Base-by-base conservation (phyloP, 1,140 invertebrate genomes). In the Venturia canescens region DNA sequence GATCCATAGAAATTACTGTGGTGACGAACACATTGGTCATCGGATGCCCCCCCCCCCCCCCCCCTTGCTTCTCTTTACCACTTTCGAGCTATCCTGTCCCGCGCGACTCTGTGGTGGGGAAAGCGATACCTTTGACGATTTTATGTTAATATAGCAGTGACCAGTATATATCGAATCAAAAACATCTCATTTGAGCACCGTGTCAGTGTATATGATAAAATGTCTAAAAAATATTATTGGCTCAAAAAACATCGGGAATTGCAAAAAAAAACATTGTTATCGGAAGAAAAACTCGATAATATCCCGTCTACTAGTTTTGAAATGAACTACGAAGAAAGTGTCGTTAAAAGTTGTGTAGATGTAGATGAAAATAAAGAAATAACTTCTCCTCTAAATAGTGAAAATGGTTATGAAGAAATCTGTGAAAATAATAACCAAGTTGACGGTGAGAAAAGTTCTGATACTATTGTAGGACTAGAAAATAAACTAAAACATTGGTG, bases 331-430 rank as follows among this genome's bases (percentile, higher is more conserved):
- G 34, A 70, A 70, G 31, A 70, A 70, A 70, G 31, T 70, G 34
- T 21, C 5, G 38, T 18, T 70, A 31, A 70, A 70, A 38, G 18
- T 70, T 18, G 27, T 70, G 67, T 44, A n/a, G n/a, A 34, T 70
- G 21, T 70, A 38, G 13, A 70, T 16, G 4, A 70, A 70, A 70
- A 16, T 38, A 29, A 79, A 69, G 63, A 90, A 70, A 94, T 93
- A 86, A 93, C 94, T 86, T 93, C 93, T 66, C 94, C 94, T 11
- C 92, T 93, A 27, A 94, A 94, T 85, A 94, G 93, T 74, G 93
- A 93, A 79, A 93, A 90, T 3, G 90, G 89, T 79, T 88, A 92
- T 86, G 92, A 88, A 48, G 92, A 90, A 71, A 93, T 70, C 38
- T 38, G 18, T 70, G 31, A 18, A 70, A 31, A 70, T n/a, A 44